Evolutionary conservation across 2,113 vertebrate genomes (phyloP), one percentile per base, ranked within the genome.

Genomic region (Artemisiospiza belli): DNA sequence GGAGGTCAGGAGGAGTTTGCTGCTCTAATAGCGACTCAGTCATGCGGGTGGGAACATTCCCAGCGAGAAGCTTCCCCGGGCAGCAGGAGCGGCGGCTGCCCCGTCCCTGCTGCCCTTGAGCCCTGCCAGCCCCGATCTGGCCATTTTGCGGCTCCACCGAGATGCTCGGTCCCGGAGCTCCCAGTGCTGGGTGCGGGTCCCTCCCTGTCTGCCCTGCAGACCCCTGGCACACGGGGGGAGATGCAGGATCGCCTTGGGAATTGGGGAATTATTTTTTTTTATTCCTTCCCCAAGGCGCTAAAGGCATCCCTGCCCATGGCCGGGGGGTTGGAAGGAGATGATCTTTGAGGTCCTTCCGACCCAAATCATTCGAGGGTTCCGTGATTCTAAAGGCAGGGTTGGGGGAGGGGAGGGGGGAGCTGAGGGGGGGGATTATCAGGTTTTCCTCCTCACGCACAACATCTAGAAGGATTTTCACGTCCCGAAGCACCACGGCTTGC

Each of bases 231-330:
- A 28, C 30, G 6, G 19, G 16, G 43, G 59, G 8, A 68, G 37
- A 21, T 35, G 37, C 2, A 6, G 61, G n/a, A 23, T 21, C 10
- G 2, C 41, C 52, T 33, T 5, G 51, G 49, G 51, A 63, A 46
- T 0, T 5, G 12, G 19, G 19, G 3, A 39, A 0, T 3, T 27
- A 12, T 24, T 24, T 16, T 15, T 8, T 8, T 15, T 8, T 30
- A 59, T 59, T 68, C 14, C 22, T 9, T 12, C 12, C 27, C 23
- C 43, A 19, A 19, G 28, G 23, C 33, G 15, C 21, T 43, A 21
- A 69, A 66, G 17, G 15, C 43, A 59, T 59, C 37, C 33, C 33
- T 67, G 68, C 37, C 37, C 33, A 2, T 12, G 68, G 15, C 77
- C 33, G 33, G 37, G 37, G 27, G 33, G 15, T 28, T 52, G 52